These are phyloP conservation scores for Limanda limanda DNA, from an alignment of 2,113 vertebrate genomes.

Conservation along the genomic window DNA sequence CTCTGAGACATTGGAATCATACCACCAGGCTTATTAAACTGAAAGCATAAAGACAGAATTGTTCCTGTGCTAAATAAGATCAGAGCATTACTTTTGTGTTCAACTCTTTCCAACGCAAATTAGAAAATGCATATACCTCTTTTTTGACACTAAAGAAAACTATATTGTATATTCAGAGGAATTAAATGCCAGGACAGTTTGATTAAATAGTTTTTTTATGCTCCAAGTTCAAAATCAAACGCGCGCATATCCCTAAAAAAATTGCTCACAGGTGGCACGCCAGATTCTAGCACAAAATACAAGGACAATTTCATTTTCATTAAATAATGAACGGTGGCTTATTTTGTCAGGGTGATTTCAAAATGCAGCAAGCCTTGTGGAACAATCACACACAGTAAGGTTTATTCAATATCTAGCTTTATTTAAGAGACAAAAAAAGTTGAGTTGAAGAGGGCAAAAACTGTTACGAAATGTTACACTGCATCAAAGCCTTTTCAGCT, in stretches of 20 bases:
- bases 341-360: constrained; percentile 19
- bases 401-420: background rate
- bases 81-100: background rate
- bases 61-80: background rate
- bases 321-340: background rate
- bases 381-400: background rate
- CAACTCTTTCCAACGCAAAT: background rate
- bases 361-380: background rate
- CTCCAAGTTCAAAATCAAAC: background rate
- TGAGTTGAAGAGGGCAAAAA: too few relatives aligned
- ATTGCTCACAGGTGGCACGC: constrained; percentile 19
- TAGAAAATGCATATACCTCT: background rate
- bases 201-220: background rate
- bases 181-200: background rate
- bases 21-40: background rate
- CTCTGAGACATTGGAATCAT: background rate
- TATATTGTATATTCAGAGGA: too few relatives aligned
- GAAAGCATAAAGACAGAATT: background rate
- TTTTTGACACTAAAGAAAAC: background rate
- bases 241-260: background rate
- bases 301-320: background rate
- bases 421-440: too few relatives aligned
- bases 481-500: constrained; percentile 30
- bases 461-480: background rate
- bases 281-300: constrained; percentile 21